Base-by-base conservation (phyloP, 2,113 vertebrate species). In the Arothron firmamentum region DNA sequence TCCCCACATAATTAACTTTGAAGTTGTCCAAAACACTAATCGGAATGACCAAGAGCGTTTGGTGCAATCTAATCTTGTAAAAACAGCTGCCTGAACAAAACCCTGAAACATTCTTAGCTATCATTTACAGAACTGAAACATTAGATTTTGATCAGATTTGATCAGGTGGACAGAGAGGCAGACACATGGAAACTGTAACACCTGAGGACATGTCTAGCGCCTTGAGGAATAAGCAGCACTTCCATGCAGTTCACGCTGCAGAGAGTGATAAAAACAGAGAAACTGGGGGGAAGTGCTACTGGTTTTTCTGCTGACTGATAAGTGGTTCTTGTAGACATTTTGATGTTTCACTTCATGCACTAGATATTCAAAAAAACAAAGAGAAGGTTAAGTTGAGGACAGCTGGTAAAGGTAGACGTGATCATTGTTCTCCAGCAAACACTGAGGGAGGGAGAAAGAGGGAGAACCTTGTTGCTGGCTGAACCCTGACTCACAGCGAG, bases 381-480 rank as follows among this genome's bases (percentile, higher is more conserved):
- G 21, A 56, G 11, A 3, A 41, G 23, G 48, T 59, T 60, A 67
- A 49, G 10, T 5, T 52, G 43, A 70, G 16, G 38, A 11, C 48
- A 60, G 51, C 51, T 16, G 48, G 55, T 38, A 42, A 21, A 55
- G 56, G 58, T 31, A 65, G 18, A 54, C 2, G 16, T 28, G 11
- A 52, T 52, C 38, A 65, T 47, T 59, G 52, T 56, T 66, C 64
- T 59, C 48, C 53, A 42, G 17, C 41, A 63, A 41, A 54, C 47
- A 18, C 53, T 1, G n/a, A 62, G 4, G 25, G 25, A 28, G 25
- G 25, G 25, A 72, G 50, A 55, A 72, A 72, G 61, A 54, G 47
- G 28, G 23, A 12, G 17, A 10, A n/a, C n/a, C 47, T 17, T 4
- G 47, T 49, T 11, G 1, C 47, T 19, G 43, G 8, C 34, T 38